Evolutionary conservation across 2,888 invertebrate genomes (phyloP).

Genomic region (Drosophila paracracens): DNA sequence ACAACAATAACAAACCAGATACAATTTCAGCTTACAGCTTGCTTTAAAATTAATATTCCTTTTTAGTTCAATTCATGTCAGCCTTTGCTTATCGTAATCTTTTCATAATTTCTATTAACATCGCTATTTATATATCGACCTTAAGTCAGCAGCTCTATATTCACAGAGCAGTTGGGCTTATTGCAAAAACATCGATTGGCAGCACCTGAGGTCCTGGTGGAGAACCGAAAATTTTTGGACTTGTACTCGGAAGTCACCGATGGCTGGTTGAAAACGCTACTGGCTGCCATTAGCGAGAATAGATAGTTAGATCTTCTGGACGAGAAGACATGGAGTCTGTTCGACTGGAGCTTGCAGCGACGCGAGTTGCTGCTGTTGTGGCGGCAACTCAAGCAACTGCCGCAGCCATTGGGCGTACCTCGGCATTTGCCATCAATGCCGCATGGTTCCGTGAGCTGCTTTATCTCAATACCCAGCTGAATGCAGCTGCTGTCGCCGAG

Average conservation of each 20-base stretch:
- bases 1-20: not conserved
- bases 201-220: constrained; percentile 87
- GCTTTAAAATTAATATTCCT: not conserved
- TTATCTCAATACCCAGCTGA: constrained; percentile 94
- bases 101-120: not conserved
- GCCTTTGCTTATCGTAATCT: not conserved
- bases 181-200: constrained; percentile 56
- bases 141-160: constrained; percentile 3
- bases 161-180: constrained; percentile 86
- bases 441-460: constrained; percentile 97
- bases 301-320: constrained; percentile 94
- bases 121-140: not conserved
- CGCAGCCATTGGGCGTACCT: constrained; percentile 97
- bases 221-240: constrained; percentile 93
- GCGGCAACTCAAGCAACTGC: constrained; percentile 37
- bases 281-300: constrained; percentile 93
- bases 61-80: not conserved
- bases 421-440: constrained; percentile 94
- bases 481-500: constrained; percentile 98
- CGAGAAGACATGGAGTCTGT: constrained; percentile 86
- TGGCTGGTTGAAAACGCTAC: constrained; percentile 94
- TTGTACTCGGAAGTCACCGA: constrained; percentile 94
- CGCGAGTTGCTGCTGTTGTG: constrained; percentile 87
- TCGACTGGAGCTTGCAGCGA: constrained; percentile 63
- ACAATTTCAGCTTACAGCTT: too few relatives aligned